Evolutionary conservation across 2,797 vertebrate genomes (phyloP).

Genomic region (Sebastolobus alascanus): DNA sequence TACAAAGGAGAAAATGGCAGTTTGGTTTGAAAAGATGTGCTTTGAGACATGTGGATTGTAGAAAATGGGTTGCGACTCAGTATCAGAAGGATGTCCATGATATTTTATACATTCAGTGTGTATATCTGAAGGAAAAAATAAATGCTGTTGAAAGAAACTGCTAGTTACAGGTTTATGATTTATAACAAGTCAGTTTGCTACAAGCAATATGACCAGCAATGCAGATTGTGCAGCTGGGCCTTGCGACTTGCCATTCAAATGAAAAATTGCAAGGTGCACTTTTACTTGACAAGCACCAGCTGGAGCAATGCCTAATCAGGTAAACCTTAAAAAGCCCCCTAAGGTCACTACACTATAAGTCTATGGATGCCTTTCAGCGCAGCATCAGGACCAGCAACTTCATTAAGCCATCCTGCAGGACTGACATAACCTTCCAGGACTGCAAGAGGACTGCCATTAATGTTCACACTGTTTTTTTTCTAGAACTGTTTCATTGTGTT

Average conservation of each 20-base stretch:
- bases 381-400: not conserved
- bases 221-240: not conserved
- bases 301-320: not conserved
- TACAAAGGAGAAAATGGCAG: not conserved
- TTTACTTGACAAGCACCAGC: not conserved
- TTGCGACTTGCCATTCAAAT: not conserved
- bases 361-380: not conserved
- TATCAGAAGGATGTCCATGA: not conserved
- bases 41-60: not conserved
- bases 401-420: slow-evolving; percentile 4
- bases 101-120: not conserved
- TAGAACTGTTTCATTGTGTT: not conserved
- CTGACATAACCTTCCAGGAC: not conserved
- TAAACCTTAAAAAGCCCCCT: not conserved
- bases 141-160: not conserved
- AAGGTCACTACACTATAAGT: not conserved
- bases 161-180: slow-evolving; percentile 14
- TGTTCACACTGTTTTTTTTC: not conserved
- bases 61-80: not conserved
- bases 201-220: not conserved
- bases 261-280: not conserved
- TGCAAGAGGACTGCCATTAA: not conserved
- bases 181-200: not conserved
- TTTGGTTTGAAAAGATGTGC: not conserved
- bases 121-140: slow-evolving; percentile 6